Conservation (phyloP, 2,113 vertebrate genomes). For the Puntigrus tetrazona region DNA sequence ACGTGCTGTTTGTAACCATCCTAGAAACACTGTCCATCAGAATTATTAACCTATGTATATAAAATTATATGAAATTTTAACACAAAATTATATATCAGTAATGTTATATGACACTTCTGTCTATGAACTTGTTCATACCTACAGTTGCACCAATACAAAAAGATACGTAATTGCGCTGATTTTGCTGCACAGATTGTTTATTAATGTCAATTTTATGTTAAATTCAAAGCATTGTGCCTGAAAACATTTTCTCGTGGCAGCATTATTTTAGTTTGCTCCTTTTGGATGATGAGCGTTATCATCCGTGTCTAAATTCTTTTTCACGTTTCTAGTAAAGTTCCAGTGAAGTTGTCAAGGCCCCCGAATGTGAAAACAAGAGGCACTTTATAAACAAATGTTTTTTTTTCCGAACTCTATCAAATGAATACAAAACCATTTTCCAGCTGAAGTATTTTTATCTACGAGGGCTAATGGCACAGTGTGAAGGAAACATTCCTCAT, state of each 20-base stretch:
- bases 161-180: background rate
- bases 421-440: background rate
- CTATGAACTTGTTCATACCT: background rate
- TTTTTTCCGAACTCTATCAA: background rate
- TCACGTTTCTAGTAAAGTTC: background rate
- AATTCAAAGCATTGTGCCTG: background rate
- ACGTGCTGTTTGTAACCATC: background rate
- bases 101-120: background rate
- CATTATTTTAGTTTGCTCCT: background rate
- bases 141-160: background rate
- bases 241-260: background rate
- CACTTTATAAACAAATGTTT: slow-evolving; percentile 31
- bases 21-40: background rate
- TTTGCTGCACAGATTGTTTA: background rate
- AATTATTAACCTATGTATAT: background rate
- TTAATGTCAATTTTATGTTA: background rate
- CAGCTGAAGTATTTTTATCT: background rate
- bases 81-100: slow-evolving; percentile 2
- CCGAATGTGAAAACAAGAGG: background rate
- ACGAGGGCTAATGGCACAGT: slow-evolving; percentile 18
- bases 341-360: background rate
- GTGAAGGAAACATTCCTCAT: slow-evolving; percentile 23
- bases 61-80: background rate
- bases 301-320: background rate
- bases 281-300: background rate